phyloP scores from a whole-genome alignment of 1,140 invertebrate species.

The Latrodectus geometricus region DNA sequence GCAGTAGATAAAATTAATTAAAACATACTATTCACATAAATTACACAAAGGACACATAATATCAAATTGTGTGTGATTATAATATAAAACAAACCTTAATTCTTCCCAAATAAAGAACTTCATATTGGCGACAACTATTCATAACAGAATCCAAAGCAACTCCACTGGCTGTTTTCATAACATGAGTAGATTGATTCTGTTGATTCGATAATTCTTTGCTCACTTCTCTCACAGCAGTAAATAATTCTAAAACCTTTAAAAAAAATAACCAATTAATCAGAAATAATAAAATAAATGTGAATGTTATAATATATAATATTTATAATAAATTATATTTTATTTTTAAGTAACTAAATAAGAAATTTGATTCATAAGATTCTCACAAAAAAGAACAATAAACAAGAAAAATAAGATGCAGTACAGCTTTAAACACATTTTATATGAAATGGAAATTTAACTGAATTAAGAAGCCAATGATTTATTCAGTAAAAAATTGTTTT shows the following conservation, averaged over 20 bases:
- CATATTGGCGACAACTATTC: conserved; percentile 66
- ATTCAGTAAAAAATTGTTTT: too few species aligned
- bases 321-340: background rate
- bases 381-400: too few species aligned
- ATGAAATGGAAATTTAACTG: too few species aligned
- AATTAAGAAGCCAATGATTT: too few species aligned
- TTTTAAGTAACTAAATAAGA: background rate
- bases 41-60: too few species aligned
- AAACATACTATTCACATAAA: too few species aligned
- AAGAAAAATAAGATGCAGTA: too few species aligned
- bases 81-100: conserved; percentile 75
- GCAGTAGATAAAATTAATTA: too few species aligned
- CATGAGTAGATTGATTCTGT: conserved; percentile 51
- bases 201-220: conserved; percentile 65
- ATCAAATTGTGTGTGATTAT: too few species aligned
- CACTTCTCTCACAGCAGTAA: conserved; percentile 68
- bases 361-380: too few species aligned
- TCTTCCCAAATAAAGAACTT: conserved; percentile 90
- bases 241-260: conserved; percentile 69
- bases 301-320: background rate
- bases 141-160: conserved; percentile 63
- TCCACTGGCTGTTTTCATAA: conserved; percentile 56
- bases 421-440: too few species aligned
- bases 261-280: conserved; percentile 11
- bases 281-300: background rate